Conservation (phyloP, 2,113 vertebrate genomes). For the Benitochromis conjunctus region DNA sequence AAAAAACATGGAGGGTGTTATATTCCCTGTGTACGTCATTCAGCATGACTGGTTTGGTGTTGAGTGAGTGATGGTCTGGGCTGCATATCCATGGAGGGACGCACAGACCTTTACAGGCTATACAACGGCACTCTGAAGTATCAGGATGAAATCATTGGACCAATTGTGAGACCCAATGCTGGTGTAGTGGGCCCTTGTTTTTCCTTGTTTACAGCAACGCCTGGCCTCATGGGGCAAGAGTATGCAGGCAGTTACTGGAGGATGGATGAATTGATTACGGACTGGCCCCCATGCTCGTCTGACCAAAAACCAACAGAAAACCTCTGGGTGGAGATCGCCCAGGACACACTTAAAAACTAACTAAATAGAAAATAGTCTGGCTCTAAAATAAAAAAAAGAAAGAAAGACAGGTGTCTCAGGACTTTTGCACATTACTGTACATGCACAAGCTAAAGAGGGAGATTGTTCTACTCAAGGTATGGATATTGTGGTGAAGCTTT, state of each 20-base stretch:
- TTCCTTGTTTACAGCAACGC: background rate
- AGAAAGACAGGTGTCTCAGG: background rate
- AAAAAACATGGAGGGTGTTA: background rate
- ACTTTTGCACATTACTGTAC: background rate
- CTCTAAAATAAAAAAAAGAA: background rate
- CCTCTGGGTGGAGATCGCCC: too few relatives aligned
- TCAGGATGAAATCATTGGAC: background rate
- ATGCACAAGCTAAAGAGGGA: background rate
- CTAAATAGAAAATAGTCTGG: background rate
- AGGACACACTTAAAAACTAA: background rate
- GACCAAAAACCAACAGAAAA: background rate
- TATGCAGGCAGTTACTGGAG: background rate
- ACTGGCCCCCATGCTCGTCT: background rate
- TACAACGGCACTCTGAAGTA: background rate
- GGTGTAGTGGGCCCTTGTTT: background rate
- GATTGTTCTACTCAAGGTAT: background rate
- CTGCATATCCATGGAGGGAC: background rate
- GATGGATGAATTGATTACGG: background rate
- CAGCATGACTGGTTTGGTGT: background rate
- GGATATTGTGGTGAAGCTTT: background rate
- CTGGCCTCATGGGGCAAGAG: background rate
- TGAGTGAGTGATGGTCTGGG: background rate
- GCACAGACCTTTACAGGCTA: background rate
- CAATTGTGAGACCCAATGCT: background rate
- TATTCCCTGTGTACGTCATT: background rate